Evolutionary conservation across 2,797 vertebrate genomes (phyloP).

Genomic region (Apodemus agrarius): DNA sequence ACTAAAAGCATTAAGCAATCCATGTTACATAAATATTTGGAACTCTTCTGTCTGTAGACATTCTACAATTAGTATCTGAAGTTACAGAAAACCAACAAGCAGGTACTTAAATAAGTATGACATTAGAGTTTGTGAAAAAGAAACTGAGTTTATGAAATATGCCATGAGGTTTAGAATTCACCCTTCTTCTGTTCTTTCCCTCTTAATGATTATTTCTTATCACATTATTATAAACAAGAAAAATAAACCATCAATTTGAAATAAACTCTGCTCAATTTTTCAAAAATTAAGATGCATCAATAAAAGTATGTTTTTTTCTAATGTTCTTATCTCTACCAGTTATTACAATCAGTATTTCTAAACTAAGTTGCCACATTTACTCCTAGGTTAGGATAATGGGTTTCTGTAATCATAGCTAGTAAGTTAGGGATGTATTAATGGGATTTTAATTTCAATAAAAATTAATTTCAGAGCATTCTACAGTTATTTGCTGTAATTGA

Average conservation of each 20-base stretch:
- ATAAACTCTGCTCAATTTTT: constrained; percentile 76
- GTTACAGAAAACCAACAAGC: constrained; percentile 43
- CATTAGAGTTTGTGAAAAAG: not conserved
- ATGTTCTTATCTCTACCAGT: constrained; percentile 75
- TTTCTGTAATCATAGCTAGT: constrained; percentile 74
- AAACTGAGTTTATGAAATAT: constrained; percentile 61
- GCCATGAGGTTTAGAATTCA: constrained; percentile 62
- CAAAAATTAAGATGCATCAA: constrained; percentile 77
- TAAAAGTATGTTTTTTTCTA: constrained; percentile 78
- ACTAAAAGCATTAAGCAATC: not conserved
- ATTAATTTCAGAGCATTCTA: not conserved
- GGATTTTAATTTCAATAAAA: constrained; percentile 74
- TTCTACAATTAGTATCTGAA: not conserved
- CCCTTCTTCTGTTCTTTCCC: constrained; percentile 42
- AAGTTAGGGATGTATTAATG: constrained; percentile 65
- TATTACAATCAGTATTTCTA: constrained; percentile 82
- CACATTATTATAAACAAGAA: constrained; percentile 57
- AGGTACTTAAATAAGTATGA: constrained; percentile 67
- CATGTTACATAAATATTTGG: constrained; percentile 17
- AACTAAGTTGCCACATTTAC: constrained; percentile 65
- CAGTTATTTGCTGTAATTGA: constrained; percentile 20
- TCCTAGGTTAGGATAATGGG: constrained; percentile 55
- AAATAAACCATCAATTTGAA: constrained; percentile 76
- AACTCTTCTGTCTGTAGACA: constrained; percentile 23
- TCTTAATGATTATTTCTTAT: constrained; percentile 62